Base-by-base conservation (phyloP, 2,888 invertebrate species). In the Stenolophus ochropezus region DNA sequence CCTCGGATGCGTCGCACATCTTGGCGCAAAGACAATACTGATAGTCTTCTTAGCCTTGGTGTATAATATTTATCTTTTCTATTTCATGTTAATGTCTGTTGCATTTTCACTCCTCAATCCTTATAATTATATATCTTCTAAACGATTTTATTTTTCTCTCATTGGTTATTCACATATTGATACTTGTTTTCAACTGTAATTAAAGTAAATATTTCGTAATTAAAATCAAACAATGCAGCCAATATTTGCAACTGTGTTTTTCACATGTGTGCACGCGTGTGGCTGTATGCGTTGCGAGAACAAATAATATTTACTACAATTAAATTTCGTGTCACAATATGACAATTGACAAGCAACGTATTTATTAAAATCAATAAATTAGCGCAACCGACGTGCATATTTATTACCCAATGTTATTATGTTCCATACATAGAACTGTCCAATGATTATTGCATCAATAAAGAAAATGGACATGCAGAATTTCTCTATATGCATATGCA, bases 171-270 rank as follows among this genome's bases (percentile, higher is more conserved):
- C 56, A 61, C 21, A 61, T 61, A 61, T 61, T 61, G 25, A 14
- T 20, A 14, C 20, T 58, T 42, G 76, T 33, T 58, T 61, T n/a
- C 56, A 49, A 65, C n/a, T 42, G 65, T 78, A 78, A 78, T 78
- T 65, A 78, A 78, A 65, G 78, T 78, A 78, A 78, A 78, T 78
- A 79, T 69, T 27, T n/a, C 79, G 71, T 79, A 79, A 79, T 79
- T 79, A 71, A 71, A 71, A 79, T 79, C 71, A 79, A 79, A 71
- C 79, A 79, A 53, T 79, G 69, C 51, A 53, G 79, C 53, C 69
- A 71, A 53, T 69, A 18, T 79, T 78, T 65, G 8, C 51, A 56
- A 69, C 27, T 53, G 23, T 71, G 49, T 71, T 79, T 71, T 73
- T 23, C 47, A 20, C 4, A 5, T 47, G 4, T 20, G 21, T 73